A percentile compares a stretch with the other conserved stretches of the same genome.
Evolutionary conservation across 1,140 invertebrate species (phyloP).

Genomic region (Neodiprion lecontei): DNA sequence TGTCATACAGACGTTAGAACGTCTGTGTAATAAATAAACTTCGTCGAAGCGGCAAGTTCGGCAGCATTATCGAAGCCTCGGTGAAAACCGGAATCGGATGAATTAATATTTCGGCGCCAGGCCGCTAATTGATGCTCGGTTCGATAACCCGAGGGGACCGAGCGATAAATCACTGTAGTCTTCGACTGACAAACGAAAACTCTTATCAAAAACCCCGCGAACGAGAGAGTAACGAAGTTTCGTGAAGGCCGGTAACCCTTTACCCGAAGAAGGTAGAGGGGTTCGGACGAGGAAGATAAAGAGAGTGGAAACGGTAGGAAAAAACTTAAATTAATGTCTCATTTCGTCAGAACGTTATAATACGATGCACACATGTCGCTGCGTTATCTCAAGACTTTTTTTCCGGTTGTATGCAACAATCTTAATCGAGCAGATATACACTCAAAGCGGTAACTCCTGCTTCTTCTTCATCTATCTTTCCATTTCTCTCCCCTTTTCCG

Average conservation of each 20-base stretch:
- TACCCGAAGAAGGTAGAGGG: not conserved
- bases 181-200: not conserved
- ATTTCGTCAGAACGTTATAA: not conserved
- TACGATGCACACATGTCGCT: not conserved
- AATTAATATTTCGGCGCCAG: constrained; percentile 7
- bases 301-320: not conserved
- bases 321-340: not conserved
- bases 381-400: not conserved
- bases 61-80: not conserved
- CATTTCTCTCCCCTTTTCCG: too few species aligned
- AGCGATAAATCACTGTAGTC: not conserved
- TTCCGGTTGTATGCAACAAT: not conserved
- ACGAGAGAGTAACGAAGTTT: not conserved
- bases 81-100: not conserved
- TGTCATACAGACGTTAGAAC: too few species aligned
- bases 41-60: too few species aligned
- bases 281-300: not conserved
- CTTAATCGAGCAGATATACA: not conserved
- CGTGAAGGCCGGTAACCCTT: not conserved
- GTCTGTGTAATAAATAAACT: too few species aligned
- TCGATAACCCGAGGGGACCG: not conserved
- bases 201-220: not conserved
- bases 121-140: not conserved
- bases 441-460: not conserved
- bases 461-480: not conserved